Evolutionary conservation across 2,113 vertebrate genomes (phyloP).

Genomic region (Vicugna pacos): DNA sequence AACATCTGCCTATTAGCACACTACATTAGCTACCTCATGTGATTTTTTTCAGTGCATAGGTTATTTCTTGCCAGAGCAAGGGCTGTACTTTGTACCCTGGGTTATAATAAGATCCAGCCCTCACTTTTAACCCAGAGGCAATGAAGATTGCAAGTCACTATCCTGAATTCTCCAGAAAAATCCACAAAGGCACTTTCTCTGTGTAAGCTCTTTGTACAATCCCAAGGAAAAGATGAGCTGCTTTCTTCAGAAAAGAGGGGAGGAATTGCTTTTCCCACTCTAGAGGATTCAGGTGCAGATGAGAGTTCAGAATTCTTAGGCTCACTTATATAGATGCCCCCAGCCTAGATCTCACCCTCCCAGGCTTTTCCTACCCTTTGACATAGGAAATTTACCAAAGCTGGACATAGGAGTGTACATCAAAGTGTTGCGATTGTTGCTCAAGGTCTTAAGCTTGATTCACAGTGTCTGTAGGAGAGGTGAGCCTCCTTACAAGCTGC

Average conservation of each 20-base stretch:
- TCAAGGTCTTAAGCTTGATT: not conserved
- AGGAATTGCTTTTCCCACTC: not conserved
- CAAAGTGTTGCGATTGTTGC: not conserved
- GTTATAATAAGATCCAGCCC: not conserved
- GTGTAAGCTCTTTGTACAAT: not conserved
- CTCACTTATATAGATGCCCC: not conserved
- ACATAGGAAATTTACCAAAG: not conserved
- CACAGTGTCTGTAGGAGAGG: not conserved
- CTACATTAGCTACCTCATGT: not conserved
- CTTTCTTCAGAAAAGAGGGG: not conserved
- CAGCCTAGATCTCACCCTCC: not conserved
- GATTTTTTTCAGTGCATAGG: not conserved
- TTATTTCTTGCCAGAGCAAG: not conserved
- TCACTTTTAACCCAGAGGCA: conserved; percentile 22
- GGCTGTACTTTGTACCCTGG: not conserved
- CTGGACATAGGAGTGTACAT: not conserved
- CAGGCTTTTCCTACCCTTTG: not conserved
- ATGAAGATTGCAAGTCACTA: not conserved
- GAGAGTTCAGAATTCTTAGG: not conserved
- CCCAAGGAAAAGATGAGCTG: not conserved
- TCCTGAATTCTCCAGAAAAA: not conserved
- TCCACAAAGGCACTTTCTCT: not conserved
- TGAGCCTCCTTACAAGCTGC: not conserved
- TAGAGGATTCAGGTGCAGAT: not conserved
- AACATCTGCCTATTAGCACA: not conserved